Conservation (phyloP, 2,113 vertebrate species). For the Clarias magur region DNA sequence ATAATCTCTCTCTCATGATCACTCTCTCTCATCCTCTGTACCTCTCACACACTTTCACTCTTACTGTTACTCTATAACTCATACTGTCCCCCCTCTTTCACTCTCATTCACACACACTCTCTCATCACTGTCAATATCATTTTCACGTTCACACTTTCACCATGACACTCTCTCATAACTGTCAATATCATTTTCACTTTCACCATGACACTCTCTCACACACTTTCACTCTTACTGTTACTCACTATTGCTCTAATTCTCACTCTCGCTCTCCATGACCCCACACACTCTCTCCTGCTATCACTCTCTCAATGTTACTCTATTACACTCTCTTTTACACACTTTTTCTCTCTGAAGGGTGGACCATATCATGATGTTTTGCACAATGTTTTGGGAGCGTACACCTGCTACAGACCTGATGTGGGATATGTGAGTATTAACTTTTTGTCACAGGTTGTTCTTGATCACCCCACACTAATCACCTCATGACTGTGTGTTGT, state of each 20-base stretch:
- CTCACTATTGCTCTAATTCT: neutral
- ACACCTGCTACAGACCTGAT: constrained; percentile 96
- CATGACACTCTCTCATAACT: neutral
- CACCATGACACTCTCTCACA: neutral
- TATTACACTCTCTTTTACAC: neutral
- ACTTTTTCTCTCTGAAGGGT: constrained; percentile 70
- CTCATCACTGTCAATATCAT: neutral
- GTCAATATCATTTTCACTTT: neutral
- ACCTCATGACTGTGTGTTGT: neutral
- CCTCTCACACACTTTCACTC: neutral
- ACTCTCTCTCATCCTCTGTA: neutral
- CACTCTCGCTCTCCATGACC: neutral
- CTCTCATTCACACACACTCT: neutral
- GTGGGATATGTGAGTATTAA: constrained; percentile 92
- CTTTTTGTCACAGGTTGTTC: neutral
- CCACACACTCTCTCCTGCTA: neutral
- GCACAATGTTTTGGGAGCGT: constrained; percentile 93
- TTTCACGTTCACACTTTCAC: neutral
- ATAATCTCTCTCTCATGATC: neutral
- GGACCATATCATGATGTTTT: constrained; percentile 96
- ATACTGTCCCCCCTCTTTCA: neutral
- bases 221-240: neutral
- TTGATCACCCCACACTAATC: neutral
- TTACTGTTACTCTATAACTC: no score
- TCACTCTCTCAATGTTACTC: neutral